Base-by-base conservation (phyloP, 2,113 vertebrate species). In the Boleophthalmus pectinirostris region DNA sequence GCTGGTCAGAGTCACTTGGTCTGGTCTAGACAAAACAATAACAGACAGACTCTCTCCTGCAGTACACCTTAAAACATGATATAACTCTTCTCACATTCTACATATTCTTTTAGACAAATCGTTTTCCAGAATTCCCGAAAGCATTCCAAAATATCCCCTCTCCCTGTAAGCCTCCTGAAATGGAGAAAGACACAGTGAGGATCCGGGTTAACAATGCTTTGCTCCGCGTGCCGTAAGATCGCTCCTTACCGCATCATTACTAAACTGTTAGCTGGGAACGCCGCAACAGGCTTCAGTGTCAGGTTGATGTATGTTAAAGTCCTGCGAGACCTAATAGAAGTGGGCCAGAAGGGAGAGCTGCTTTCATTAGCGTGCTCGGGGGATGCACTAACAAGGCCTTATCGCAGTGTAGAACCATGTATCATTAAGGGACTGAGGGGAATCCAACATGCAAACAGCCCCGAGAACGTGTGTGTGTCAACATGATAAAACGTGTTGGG, bases 241-340 rank as follows among this genome's bases (percentile, higher is more conserved):
- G 81, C 79, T 81, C 60, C 57, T 33, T 33, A 46, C 53, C 63
- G 24, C 70, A 82, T 78, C 47, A 51, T 80, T 73, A 77, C 60
- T 18, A 51, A 73, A 78, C 56, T 35, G 29, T 63, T 73, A 70
- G 78, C 72, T 66, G 64, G 25, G 1, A 77, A 75, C 77, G 76
- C 65, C 54, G 61, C 45, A 72, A 69, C 6, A 3, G 67, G 60
- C 64, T 47, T 63, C 47, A 15, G 58, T 66, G 69, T 76, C 64
- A 69, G 57, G 58, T 25, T 45, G 78, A 78, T 80, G 68, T 65
- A 61, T 79, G 66, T 71, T 70, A 53, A 21, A 49, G 47, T 75
- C 69, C 74, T 53, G 18, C 24, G 57, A 70, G 75, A 75, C 75
- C 49, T 24, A 63, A 70, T 74, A 38, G 29, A 68, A 71, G n/a